Percentiles rank a stretch among this genome's conserved stretches.
phyloP scores from a whole-genome alignment of 1,140 invertebrate genomes.

The Drosophila oshimai region DNA sequence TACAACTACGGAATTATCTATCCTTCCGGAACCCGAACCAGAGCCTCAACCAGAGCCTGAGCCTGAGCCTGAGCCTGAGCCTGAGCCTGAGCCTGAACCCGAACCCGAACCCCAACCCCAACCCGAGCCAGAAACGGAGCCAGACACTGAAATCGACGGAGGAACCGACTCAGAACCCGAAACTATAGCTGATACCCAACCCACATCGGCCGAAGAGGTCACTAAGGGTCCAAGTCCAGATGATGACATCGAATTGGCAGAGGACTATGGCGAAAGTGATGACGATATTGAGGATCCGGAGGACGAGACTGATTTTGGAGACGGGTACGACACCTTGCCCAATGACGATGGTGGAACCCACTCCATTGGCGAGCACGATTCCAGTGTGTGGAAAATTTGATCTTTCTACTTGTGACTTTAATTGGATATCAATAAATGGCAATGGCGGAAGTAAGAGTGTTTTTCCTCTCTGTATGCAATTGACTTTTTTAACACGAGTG shows the following conservation, averaged over 20 bases:
- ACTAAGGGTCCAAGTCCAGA: not conserved
- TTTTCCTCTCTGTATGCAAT: not conserved
- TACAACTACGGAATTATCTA: slow-evolving; percentile 16
- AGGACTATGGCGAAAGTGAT: not conserved
- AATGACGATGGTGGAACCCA: not conserved
- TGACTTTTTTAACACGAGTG: not conserved
- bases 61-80: not conserved
- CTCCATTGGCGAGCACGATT: not conserved
- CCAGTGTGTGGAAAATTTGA: not conserved
- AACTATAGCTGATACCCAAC: not conserved
- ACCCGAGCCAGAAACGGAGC: not conserved
- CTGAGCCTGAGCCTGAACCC: not conserved
- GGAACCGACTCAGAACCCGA: not conserved
- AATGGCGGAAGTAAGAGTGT: not conserved
- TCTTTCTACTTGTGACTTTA: not conserved
- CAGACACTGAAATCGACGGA: not conserved
- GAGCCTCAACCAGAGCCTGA: not conserved
- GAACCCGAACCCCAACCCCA: not conserved
- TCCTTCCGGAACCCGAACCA: not conserved
- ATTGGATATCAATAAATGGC: not conserved
- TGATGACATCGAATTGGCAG: not conserved
- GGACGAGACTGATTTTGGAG: not conserved
- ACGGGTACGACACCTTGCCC: not conserved
- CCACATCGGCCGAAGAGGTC: not conserved
- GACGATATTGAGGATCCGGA: not conserved